Conservation (phyloP, 2,888 invertebrate species). For the Odontomyia ornata region DNA sequence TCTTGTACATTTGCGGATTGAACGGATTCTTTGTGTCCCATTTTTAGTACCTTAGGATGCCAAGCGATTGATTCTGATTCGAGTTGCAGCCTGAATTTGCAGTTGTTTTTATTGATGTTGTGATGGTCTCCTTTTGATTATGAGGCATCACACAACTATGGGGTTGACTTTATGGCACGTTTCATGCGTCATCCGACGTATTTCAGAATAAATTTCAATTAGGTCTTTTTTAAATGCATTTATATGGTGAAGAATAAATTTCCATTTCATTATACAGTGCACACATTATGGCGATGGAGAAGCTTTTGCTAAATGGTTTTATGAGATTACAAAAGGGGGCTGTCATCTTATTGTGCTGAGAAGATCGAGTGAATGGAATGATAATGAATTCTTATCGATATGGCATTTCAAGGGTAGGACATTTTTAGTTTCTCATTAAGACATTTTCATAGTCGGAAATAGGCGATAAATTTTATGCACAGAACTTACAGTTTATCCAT, state of each 20-base stretch:
- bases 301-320: background rate
- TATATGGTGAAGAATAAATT: constrained; percentile 19
- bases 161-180: too few relatives aligned
- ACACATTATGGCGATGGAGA: background rate
- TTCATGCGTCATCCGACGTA: background rate
- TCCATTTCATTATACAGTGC: constrained; percentile 12
- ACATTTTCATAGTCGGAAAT: too few relatives aligned
- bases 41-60: constrained; percentile 13
- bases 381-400: too few relatives aligned
- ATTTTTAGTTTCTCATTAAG: too few relatives aligned
- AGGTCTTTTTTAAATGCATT: background rate
- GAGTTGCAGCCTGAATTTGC: background rate
- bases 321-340: background rate
- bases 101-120: background rate
- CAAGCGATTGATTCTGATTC: background rate
- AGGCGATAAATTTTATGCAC: too few relatives aligned
- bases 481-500: too few relatives aligned
- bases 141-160: too few relatives aligned
- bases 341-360: background rate
- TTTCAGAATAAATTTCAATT: constrained; percentile 2
- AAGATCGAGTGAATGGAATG: background rate
- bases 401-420: too few relatives aligned
- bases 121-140: too few relatives aligned
- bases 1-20: background rate
- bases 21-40: constrained; percentile 22